Base-by-base conservation (phyloP, 2,888 invertebrate species). In the Tubulanus polymorphus region DNA sequence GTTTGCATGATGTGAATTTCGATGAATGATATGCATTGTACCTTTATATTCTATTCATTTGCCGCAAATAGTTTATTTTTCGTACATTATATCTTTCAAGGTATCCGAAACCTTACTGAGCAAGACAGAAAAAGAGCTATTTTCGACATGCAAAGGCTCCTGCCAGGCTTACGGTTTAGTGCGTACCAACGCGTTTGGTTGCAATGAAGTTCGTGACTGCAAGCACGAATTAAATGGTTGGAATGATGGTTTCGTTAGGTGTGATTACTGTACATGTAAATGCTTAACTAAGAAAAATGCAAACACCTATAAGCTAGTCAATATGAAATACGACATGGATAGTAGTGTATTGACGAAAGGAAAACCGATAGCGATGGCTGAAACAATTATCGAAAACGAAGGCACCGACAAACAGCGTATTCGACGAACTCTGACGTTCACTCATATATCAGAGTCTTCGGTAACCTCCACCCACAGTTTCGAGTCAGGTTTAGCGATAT, bases 261-360 rank as follows among this genome's bases (percentile, higher is more conserved):
- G 48, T 28, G 27, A 48, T n/a, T 48, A 48, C 26, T 48, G 48
- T 28, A 26, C 48, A 10, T 48, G 48, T 28, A 10, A 26, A 10
- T 48, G 48, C 27, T 23, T 48, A n/a, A 48, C 20, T 23, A 6
- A 10, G 8, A 48, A 23, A n/a, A 12, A 32, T n/a, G 10, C 35
- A 12, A 10, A 32, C 10, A 32, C 10, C 10, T 32, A 32, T n/a
- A 32, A n/a, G 35, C 10, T 32, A n/a, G n/a, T 12, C 10, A 32
- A 32, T 32, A 32, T 32, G 35, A 32, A 32, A n/a, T 32, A 32
- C 35, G 35, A 32, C n/a, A 10, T 32, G 10, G n/a, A n/a, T 32
- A n/a, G n/a, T n/a, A 32, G 10, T 10, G n/a, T 10, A 12, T 12
- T 32, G 10, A 32, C 10, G n/a, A 32, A n/a, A n/a, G 35, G 35